Evolutionary conservation across 1,140 invertebrate species (phyloP).

Genomic region (Drosophila lowei): DNA sequence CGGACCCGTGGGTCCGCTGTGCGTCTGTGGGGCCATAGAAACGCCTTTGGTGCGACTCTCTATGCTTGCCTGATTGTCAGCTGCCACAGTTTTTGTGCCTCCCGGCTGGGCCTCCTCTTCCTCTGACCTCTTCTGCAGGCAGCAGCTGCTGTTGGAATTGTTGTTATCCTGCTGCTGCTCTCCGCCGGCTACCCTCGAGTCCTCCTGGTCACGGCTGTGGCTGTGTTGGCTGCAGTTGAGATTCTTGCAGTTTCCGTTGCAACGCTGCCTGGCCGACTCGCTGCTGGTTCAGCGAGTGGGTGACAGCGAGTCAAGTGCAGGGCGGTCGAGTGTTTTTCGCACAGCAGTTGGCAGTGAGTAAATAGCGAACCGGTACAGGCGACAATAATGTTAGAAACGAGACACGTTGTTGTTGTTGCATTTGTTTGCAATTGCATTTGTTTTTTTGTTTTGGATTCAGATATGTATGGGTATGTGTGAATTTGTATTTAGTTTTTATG

Average conservation of each 20-base stretch:
- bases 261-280: conserved; percentile 44
- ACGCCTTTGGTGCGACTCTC: conserved; percentile 72
- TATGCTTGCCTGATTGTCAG: conserved; percentile 75
- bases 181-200: neutral
- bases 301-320: conserved; percentile 15
- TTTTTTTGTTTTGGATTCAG: conserved; percentile 27
- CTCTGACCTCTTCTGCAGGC: conserved; percentile 40
- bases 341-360: conserved; percentile 80
- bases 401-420: conserved; percentile 49
- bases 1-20: conserved; percentile 78
- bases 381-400: conserved; percentile 55
- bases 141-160: conserved; percentile 61
- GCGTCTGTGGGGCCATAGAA: conserved; percentile 66
- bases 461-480: conserved; percentile 20
- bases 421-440: conserved; percentile 27
- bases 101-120: conserved; percentile 12
- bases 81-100: too few species aligned
- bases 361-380: conserved; percentile 63
- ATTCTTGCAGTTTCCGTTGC: conserved; percentile 73
- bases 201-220: conserved; percentile 1
- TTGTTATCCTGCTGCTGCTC: conserved; percentile 60
- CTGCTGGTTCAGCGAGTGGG: conserved; percentile 2
- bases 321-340: conserved; percentile 67
- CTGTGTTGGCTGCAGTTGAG: conserved; percentile 65
- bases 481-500: conserved; percentile 42